phyloP scores from a whole-genome alignment of 2,888 invertebrate genomes.

The Julus scanicus region DNA sequence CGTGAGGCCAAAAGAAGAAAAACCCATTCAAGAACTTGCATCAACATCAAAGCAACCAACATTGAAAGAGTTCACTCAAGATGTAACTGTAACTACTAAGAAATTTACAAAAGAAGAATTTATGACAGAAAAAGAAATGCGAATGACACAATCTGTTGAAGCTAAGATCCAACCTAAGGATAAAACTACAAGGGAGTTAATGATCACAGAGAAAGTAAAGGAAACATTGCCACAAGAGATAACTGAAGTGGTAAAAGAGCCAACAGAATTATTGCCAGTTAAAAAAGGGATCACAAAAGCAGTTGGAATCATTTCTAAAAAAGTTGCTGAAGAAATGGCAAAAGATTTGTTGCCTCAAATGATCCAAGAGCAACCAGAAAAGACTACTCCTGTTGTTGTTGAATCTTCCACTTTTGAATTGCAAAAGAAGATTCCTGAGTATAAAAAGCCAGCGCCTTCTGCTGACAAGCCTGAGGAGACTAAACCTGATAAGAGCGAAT shows the following conservation, averaged over 20 bases:
- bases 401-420: neutral
- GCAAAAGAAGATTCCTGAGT: neutral
- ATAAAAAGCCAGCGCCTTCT: neutral
- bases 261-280: neutral
- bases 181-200: constrained; percentile 58
- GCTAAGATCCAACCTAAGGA: constrained; percentile 51
- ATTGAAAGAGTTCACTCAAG: neutral
- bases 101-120: constrained; percentile 48
- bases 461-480: neutral
- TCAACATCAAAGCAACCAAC: neutral
- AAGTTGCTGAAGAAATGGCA: constrained; percentile 46
- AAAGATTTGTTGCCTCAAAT: neutral
- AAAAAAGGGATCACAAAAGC: constrained; percentile 14
- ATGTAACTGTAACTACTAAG: constrained; percentile 30
- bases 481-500: neutral
- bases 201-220: constrained; percentile 47
- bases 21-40: neutral
- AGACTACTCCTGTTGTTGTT: neutral
- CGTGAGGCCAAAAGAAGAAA: neutral
- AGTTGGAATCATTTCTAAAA: constrained; percentile 37
- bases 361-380: neutral
- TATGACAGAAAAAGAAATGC: constrained; percentile 59
- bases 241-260: neutral
- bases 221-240: neutral
- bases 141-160: constrained; percentile 52